Evolutionary conservation across 1,140 invertebrate genomes (phyloP).

Genomic region (Tetramorium alpestre): DNA sequence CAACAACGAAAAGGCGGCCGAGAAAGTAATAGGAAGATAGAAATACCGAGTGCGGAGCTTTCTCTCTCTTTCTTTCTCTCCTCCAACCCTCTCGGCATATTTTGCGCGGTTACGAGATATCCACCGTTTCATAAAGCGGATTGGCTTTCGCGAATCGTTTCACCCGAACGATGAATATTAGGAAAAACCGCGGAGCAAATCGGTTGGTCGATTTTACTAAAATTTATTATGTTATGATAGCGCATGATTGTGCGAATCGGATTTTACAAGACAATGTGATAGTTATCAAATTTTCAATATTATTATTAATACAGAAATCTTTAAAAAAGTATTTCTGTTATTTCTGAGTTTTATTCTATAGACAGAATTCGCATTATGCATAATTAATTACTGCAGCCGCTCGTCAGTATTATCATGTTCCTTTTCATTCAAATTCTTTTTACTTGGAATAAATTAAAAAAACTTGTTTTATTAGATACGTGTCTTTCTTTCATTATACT

Average conservation of each 20-base stretch:
- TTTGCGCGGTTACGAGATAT: conserved; percentile 53
- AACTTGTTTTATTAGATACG: not conserved
- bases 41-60: conserved; percentile 32
- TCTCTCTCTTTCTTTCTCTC: not conserved
- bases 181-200: not conserved
- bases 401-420: not conserved
- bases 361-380: not conserved
- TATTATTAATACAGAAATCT: not conserved
- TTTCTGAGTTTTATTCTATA: not conserved
- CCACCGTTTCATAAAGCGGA: conserved; percentile 49
- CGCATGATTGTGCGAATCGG: not conserved
- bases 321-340: not conserved
- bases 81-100: conserved; percentile 10
- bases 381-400: not conserved
- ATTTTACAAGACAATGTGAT: not conserved
- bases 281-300: not conserved
- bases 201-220: not conserved
- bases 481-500: not conserved
- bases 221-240: conserved; percentile 24
- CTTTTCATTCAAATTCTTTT: not conserved
- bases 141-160: conserved; percentile 43
- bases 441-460: conserved; percentile 1
- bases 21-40: conserved; percentile 57
- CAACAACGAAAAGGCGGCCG: conserved; percentile 46
- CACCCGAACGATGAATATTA: conserved; percentile 30